Base-by-base conservation (phyloP, 2,797 vertebrate species). In the Lepilemur septentrionalis region DNA sequence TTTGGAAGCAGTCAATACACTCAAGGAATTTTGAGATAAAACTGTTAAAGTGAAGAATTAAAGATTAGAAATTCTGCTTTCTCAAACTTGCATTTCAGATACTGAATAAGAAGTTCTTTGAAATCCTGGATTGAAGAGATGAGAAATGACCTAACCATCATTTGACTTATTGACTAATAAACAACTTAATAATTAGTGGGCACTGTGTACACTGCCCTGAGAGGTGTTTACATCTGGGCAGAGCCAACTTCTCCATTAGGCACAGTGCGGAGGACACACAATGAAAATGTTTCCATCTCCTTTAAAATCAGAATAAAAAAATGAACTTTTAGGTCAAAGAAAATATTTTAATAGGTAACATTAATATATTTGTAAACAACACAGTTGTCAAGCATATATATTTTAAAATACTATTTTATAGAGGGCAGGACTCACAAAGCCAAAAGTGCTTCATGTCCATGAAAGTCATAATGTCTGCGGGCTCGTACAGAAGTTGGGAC, bases 301-400 rank as follows among this genome's bases (percentile, higher is more conserved):
- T 75, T 86, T 82, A 59, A 59, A 28, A 81, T 65, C 22, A 67
- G 59, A 81, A 78, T 17, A n/a, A 46, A 61, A 59, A 80, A 80
- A 65, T 67, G 2, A 92, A 75, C 43, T 46, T 59, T 41, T 63
- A 93, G 20, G 35, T 59, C 22, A 88, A 94, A 89, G 67, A 91
- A 89, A 89, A 82, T 81, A 35, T 30, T 87, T 91, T 70, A 93
- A 82, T 57, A 79, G 61, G 4, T 57, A 75, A 85, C 84, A 83
- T 46, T 83, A 81, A 61, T 43, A 35, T 70, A 70, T 28, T 91
- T 94, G 13, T 28, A 89, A 75, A 63, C 23, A 78, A 57, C 23
- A 93, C 6, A 86, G n/a, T 20, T 82, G 11, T 59, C 72, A 94
- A 75, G 82, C 65, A 72, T n/a, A 86, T 5, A 41, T 25, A 30